Conservation (phyloP, 2,888 invertebrate genomes). For the Leptinotarsa haldemani region DNA sequence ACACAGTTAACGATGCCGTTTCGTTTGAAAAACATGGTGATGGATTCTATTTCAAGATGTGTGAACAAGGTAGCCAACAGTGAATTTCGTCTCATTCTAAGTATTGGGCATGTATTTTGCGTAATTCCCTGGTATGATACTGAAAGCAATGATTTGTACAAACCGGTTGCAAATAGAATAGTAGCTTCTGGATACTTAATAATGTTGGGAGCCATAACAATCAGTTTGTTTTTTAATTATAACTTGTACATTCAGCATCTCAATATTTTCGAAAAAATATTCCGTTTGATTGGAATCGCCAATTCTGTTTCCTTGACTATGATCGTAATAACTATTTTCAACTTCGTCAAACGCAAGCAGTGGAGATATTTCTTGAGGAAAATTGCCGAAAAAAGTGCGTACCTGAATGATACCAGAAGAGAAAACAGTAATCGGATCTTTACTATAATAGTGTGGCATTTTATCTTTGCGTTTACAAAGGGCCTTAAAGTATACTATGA, state of each 20-base stretch:
- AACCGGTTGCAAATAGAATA: neutral
- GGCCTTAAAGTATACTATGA: neutral
- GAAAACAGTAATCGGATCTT: neutral
- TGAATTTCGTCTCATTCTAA: neutral
- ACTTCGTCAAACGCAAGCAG: neutral
- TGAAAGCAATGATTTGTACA: neutral
- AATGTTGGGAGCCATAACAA: neutral
- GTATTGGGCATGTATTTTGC: neutral
- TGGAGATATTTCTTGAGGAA: conserved; percentile 13
- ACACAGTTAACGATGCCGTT: neutral
- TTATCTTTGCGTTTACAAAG: neutral
- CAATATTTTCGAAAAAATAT: conserved; percentile 8
- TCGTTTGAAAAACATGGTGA: neutral
- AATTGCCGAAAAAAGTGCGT: neutral
- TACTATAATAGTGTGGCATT: neutral
- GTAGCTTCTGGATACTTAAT: neutral
- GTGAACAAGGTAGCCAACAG: neutral
- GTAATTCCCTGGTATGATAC: conserved; percentile 13
- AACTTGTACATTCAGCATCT: neutral
- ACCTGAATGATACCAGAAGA: neutral
- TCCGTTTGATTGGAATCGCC: neutral
- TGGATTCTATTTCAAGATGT: neutral
- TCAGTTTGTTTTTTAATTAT: conserved; percentile 1
- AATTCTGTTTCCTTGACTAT: neutral
- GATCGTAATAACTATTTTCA: neutral